Evolutionary conservation across 2,888 invertebrate species (phyloP), one percentile per base, ranked within the genome.

Genomic region (Eulithis testata): DNA sequence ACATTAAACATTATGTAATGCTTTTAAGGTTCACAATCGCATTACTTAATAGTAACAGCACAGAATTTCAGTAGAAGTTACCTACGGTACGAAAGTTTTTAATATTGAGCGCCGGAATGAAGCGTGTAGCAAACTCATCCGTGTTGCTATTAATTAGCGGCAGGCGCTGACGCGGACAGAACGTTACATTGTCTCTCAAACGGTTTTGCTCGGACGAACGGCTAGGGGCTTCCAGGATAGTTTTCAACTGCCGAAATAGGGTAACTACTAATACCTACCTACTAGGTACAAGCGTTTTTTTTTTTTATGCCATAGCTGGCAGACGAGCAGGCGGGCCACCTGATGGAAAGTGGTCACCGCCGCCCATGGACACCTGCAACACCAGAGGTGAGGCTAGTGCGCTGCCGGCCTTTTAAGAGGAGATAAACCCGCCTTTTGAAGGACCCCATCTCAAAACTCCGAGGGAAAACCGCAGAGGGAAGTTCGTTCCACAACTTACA

Each of bases 91-190:
- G 27, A 61, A 14, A 3, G 9, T 4, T 40, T 61, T 67, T 63
- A 72, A 72, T 72, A 77, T 61, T 55, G 50, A 50, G 50, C 31
- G 55, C 83, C 84, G 70, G 63, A 66, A 61, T 69, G 83, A 79
- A 11, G 31, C 37, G 37, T 12, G 47, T 11, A 57, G 57, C 47
- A 70, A 72, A 66, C 40, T 59, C 50, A 47, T n/a, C 62, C 60
- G 66, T 52, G 65, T 78, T 79, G 80, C 81, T 82, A 78, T 83
- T 83, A 75, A 73, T 77, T 80, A 73, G 66, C 68, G 71, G 68
- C 77, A 86, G 85, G 83, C 82, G 79, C 71, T 79, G 58, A 69
- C 76, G 76, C 76, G 76, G 57, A 70, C 55, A 45, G 65, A 71
- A 68, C 73, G 67, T 69, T 74, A 78, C 76, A 81, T 77, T 76